Percentiles rank a stretch among this genome's conserved stretches.
Conservation (phyloP, 2,113 vertebrate species). For the Tor tambroides region DNA sequence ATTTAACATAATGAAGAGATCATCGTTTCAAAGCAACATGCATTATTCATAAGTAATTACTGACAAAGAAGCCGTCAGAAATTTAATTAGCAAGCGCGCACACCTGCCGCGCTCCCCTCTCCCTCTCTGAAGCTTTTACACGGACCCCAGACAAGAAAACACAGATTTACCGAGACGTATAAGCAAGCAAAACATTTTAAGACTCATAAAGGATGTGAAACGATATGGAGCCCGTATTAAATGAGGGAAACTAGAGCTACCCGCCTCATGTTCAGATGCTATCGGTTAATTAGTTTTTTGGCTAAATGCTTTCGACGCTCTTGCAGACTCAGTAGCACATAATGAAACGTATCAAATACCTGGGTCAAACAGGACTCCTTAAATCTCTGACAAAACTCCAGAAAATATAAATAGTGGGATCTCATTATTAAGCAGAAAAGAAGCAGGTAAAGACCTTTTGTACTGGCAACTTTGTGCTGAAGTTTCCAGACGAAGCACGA, state of each 20-base stretch:
- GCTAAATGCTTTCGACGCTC: neutral
- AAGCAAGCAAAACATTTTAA: conserved; percentile 2
- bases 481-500: neutral
- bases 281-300: conserved; percentile 1
- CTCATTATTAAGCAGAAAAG: neutral
- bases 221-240: neutral
- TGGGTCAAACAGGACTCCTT: neutral
- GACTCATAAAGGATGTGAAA: neutral
- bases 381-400: neutral
- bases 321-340: neutral
- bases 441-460: neutral
- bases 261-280: neutral
- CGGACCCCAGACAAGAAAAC: conserved; percentile 30
- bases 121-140: conserved; percentile 15
- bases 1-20: conserved; percentile 54
- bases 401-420: neutral
- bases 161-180: conserved; percentile 7
- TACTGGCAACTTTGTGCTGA: neutral
- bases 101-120: conserved; percentile 47
- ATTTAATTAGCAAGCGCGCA: conserved; percentile 52
- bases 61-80: conserved; percentile 48
- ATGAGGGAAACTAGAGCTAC: neutral
- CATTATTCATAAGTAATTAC: conserved; percentile 58
- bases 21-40: conserved; percentile 51
- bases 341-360: neutral